Evolutionary conservation across 2,113 vertebrate genomes (phyloP).

Genomic region (Erythrocercus mccallii): DNA sequence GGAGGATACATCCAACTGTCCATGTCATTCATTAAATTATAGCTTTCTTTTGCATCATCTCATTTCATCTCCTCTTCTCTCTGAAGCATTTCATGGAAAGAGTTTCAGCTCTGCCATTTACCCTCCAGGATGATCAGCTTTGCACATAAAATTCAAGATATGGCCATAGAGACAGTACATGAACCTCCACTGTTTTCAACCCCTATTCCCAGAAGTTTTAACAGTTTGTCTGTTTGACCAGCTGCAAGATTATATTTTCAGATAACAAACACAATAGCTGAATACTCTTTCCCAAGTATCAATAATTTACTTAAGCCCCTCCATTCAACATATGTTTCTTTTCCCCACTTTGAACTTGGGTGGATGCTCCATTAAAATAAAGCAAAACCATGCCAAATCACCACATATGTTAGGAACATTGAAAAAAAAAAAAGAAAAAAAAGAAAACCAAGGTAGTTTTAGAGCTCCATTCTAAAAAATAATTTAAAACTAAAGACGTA

Average conservation of each 20-base stretch:
- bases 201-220: neutral
- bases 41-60: neutral
- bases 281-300: neutral
- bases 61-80: neutral
- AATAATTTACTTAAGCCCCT: neutral
- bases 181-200: neutral
- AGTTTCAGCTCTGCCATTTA: neutral
- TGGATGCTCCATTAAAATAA: neutral
- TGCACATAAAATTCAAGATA: neutral
- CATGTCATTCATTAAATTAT: neutral
- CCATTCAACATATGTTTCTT: neutral
- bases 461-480: neutral
- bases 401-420: neutral
- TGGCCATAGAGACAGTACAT: neutral
- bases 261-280: neutral
- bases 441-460: neutral
- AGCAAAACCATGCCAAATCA: neutral
- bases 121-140: neutral
- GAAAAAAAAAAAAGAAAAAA: too few relatives aligned
- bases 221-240: neutral
- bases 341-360: neutral
- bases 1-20: neutral
- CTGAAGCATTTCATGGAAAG: neutral
- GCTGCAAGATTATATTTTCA: neutral
- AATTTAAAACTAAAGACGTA: neutral